A percentile compares a stretch with the other conserved stretches of the same genome.
These are phyloP conservation scores for Carettochelys insculpta DNA, from an alignment of 2,113 vertebrate genomes.

Conservation along the genomic window DNA sequence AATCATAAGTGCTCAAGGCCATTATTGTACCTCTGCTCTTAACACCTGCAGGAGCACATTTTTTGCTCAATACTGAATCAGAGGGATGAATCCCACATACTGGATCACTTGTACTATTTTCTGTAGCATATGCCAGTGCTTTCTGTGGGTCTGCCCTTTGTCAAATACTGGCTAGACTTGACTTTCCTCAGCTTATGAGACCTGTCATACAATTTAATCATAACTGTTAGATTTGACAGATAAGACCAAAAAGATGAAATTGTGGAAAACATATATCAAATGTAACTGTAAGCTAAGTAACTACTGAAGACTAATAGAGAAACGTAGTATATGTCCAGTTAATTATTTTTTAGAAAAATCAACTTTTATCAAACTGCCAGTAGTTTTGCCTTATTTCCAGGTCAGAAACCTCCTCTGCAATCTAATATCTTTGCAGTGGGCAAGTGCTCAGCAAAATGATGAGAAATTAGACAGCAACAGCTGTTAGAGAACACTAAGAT, in stretches of 20 bases:
- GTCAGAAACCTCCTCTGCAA: constrained; percentile 29
- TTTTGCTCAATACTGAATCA: not conserved
- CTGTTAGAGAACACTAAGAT: constrained; percentile 45
- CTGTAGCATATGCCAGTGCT: not conserved
- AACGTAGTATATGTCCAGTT: not conserved
- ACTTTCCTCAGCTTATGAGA: not conserved
- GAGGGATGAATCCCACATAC: not conserved
- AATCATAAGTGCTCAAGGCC: not conserved
- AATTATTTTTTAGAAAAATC: not conserved
- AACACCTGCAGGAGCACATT: not conserved
- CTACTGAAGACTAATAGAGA: not conserved
- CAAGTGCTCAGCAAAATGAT: constrained; percentile 31
- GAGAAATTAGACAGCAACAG: constrained; percentile 59
- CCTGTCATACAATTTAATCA: not conserved
- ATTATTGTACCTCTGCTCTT: not conserved
- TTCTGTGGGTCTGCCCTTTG: not conserved
- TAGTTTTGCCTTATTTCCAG: constrained; percentile 24
- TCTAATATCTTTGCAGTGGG: not conserved
- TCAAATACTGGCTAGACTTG: not conserved
- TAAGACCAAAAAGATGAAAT: not conserved
- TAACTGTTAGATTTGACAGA: constrained; percentile 19
- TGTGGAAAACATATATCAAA: not conserved
- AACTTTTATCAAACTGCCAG: not conserved
- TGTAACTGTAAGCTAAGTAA: constrained; percentile 13
- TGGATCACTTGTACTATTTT: not conserved